Evolutionary conservation across 2,113 vertebrate species (phyloP), one percentile per base, ranked within the genome.

Genomic region (Callipepla californica): DNA sequence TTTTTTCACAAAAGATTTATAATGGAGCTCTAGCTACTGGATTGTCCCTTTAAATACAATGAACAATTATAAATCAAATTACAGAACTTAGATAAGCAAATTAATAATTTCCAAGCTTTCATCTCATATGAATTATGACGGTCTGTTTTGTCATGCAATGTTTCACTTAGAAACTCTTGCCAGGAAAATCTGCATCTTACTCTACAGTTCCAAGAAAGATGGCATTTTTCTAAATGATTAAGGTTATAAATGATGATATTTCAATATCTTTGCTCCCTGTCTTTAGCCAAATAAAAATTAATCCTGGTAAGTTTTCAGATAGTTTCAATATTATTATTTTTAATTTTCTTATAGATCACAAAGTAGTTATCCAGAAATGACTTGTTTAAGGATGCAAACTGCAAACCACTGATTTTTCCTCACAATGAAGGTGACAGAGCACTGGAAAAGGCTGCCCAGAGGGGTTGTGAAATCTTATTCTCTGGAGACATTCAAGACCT

Each of bases 151-250:
- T 80, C 76, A 50, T 16, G 26, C 66, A 51, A 30, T 42, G 21
- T 75, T 85, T 87, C 74, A 73, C 58, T 66, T 87, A 91, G 61
- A 76, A 92, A 61, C 25, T 5, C 20, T 53, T 93, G 92, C 94
- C 90, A 95, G 94, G 91, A 92, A 90, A 85, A 94, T 94, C 74
- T 75, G 32, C 70, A 87, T 91, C 84, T 77, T 90, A 75, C 90
- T 91, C 51, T 74, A 44, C 53, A 80, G 3, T 96, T 91, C 88
- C 89, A 95, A 96, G 90, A 94, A 97, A 89, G 67, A 85, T 78
- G 76, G 85, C 75, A 92, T 87, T 96, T 89, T 81, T 90, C 79
- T 84, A 91, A 96, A 62, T 82, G 69, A 90, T 67, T 69, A 76
- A 66, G 63, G 44, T 44, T 57, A 20, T 28, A 65, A 92, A 40